Percentiles rank a stretch among this genome's conserved stretches.
These are phyloP conservation scores for Myripristis jacobus DNA, from an alignment of 2,797 vertebrate genomes.

Conservation along the genomic window DNA sequence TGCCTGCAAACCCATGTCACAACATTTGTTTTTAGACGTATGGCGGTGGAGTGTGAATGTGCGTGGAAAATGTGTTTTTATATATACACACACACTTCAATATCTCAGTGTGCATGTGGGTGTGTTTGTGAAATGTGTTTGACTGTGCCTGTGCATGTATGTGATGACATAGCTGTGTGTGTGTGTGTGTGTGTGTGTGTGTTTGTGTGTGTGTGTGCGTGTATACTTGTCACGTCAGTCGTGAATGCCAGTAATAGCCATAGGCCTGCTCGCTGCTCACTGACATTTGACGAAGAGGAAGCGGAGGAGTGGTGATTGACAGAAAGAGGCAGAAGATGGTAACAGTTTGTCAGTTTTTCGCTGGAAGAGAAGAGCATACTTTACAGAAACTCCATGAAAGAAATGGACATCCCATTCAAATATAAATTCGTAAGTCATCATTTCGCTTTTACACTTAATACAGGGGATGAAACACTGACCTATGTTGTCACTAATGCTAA, in stretches of 20 bases:
- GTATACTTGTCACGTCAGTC: conserved; percentile 30
- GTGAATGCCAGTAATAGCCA: conserved; percentile 68
- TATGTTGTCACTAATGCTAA: background rate
- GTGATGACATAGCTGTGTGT: background rate
- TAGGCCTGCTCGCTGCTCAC: conserved; percentile 58
- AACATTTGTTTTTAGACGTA: conserved; percentile 31
- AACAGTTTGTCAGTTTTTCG: conserved; percentile 29
- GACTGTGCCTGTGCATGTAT: background rate
- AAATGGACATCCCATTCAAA: conserved; percentile 5
- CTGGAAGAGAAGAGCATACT: conserved; percentile 28
- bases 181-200: conserved; percentile 4
- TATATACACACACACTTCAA: no score
- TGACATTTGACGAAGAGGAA: conserved; percentile 69
- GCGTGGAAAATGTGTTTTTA: no score
- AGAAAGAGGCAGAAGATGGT: conserved; percentile 36
- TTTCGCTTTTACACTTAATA: background rate
- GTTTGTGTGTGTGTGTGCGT: background rate
- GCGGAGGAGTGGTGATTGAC: conserved; percentile 56
- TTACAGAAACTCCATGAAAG: conserved; percentile 2
- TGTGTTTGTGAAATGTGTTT: background rate
- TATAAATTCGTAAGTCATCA: no score
- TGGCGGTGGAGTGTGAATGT: conserved; percentile 10
- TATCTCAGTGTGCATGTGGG: background rate
- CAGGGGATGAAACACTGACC: background rate
- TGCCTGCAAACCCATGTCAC: conserved; percentile 22